Conservation (phyloP, 2,113 vertebrate genomes). For the Brachirus orientalis region DNA sequence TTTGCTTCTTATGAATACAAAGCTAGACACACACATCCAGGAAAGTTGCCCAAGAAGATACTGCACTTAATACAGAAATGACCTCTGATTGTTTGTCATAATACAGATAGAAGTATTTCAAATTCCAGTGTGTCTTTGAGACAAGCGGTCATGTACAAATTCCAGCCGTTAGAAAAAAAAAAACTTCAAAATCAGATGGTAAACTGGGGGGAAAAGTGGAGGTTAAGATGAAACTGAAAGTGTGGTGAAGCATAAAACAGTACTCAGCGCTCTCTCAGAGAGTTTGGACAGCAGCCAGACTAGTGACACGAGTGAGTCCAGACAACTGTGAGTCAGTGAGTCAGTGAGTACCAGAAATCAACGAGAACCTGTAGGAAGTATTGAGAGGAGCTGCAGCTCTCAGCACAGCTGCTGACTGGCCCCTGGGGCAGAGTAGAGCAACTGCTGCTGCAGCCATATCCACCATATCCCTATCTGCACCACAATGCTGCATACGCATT, state of each 20-base stretch:
- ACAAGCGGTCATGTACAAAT: conserved; percentile 52
- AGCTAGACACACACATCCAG: neutral
- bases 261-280: conserved; percentile 43
- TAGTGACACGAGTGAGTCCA: conserved; percentile 52
- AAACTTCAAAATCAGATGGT: conserved; percentile 44
- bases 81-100: conserved; percentile 23
- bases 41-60: conserved; percentile 1
- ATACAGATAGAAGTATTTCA: conserved; percentile 1
- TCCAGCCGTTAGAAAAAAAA: conserved; percentile 44
- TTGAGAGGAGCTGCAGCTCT: conserved; percentile 45
- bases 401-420: conserved; percentile 64
- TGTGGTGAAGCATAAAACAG: conserved; percentile 55
- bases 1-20: conserved; percentile 24
- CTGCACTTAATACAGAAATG: conserved; percentile 1
- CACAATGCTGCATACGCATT: conserved; percentile 17
- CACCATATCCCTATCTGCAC: conserved; percentile 50
- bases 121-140: conserved; percentile 34
- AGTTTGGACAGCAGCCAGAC: conserved; percentile 60
- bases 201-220: conserved; percentile 44
- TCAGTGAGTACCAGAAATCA: conserved; percentile 40
- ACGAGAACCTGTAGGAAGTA: conserved; percentile 49
- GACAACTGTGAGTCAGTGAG: conserved; percentile 49
- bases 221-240: conserved; percentile 59
- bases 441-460: conserved; percentile 36
- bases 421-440: conserved; percentile 44